Evolutionary conservation across 2,888 invertebrate genomes (phyloP), one percentile per base, ranked within the genome.

Genomic region (Polietes domitor): DNA sequence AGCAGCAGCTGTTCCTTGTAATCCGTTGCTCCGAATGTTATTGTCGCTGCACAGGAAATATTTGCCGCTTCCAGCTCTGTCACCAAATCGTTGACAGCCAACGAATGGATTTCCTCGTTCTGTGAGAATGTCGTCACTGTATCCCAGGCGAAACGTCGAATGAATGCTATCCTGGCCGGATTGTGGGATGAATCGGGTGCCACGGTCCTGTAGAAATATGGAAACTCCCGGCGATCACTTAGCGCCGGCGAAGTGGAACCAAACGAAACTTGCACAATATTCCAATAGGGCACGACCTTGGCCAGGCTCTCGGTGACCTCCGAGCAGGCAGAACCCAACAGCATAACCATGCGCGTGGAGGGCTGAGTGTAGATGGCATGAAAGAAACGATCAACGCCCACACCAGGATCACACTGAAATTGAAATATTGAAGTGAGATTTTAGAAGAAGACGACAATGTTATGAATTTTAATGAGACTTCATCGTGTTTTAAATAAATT

Each of bases 121-220:
- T 98, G 96, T 0, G 96, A 96, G 89, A 98, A 95, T 0, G 96
- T 96, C 0, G 97, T 96, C 68, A 98, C 97, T 0, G 96, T 96
- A 91, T 96, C 95, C 98, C 98, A 98, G 77, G 92, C 92, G 80
- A 92, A 92, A 78, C 90, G 90, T 7, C 95, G 94, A 88, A 98
- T 95, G 89, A 98, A 96, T 37, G 96, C 96, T 77, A 97, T 95
- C 88, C 97, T 94, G 1, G 98, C 98, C 0, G 95, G 94, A 90
- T 98, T 97, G 92, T 98, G 97, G 0, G 98, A 97, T 0, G 97
- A 97, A 91, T 98, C 97, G 0, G 97, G 97, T 0, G 97, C 96
- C 0, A 97, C 97, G 0, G 98, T 97, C 50, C 98, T 94, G 92
- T 96, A 96, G 93, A 98, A 98, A 50, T 97, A 94, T 1, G 97